A percentile compares a stretch with the other conserved stretches of the same genome.
These are phyloP conservation scores for Dendrocopos noguchii DNA, from an alignment of 2,113 vertebrate species.

Conservation along the genomic window DNA sequence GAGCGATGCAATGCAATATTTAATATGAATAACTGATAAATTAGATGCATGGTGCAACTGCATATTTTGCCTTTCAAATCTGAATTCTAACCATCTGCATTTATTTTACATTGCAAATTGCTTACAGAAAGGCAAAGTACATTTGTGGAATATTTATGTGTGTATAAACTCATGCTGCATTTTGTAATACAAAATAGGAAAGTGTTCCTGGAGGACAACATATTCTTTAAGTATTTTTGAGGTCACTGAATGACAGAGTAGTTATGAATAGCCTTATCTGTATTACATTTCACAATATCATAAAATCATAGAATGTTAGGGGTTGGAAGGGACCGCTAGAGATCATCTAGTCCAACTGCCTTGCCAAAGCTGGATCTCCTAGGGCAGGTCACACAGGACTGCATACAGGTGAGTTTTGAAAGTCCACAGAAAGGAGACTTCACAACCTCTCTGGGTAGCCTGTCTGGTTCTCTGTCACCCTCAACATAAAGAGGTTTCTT, in stretches of 20 bases:
- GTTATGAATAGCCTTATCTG: neutral
- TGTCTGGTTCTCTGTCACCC: too few species aligned
- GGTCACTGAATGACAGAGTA: neutral
- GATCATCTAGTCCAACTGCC: too few species aligned
- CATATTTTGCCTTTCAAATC: slow-evolving; percentile 27
- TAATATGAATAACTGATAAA: slow-evolving; percentile 5
- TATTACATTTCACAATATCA: neutral
- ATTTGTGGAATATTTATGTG: slow-evolving; percentile 10
- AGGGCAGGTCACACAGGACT: too few species aligned
- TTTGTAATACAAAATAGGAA: neutral
- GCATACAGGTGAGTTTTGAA: too few species aligned
- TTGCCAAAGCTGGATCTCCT: too few species aligned
- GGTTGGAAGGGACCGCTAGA: too few species aligned
- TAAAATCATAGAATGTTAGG: neutral
- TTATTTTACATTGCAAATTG: neutral
- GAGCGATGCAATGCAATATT: neutral
- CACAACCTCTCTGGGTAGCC: too few species aligned
- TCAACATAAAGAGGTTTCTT: too few species aligned
- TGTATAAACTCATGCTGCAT: neutral
- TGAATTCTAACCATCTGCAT: slow-evolving; percentile 7
- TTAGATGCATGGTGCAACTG: neutral
- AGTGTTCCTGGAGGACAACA: neutral
- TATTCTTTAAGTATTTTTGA: neutral
- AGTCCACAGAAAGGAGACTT: too few species aligned
- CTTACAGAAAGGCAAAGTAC: slow-evolving; percentile 3